Conservation (phyloP, 2,888 invertebrate species). For the Nebria brevicollis region DNA sequence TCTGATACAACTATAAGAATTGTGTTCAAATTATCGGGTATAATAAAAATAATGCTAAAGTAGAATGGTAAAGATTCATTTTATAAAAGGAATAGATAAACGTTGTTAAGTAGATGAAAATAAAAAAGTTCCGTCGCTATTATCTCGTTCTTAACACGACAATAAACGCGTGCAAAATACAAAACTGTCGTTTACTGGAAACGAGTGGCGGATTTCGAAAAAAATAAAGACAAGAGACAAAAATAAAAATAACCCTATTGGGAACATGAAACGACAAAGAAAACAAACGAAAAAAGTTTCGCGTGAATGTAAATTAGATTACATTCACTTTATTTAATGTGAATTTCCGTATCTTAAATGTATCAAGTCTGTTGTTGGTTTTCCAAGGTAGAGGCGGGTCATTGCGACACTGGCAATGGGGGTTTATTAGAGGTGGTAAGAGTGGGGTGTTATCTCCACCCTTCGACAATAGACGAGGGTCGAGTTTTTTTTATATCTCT, state of each 20-base stretch:
- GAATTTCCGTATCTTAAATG: slow-evolving; percentile 40
- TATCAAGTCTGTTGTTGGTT: slow-evolving; percentile 19
- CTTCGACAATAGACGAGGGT: slow-evolving; percentile 24
- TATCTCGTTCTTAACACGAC: slow-evolving; percentile 25
- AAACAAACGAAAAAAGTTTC: slow-evolving; percentile 37
- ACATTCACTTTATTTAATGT: slow-evolving; percentile 40
- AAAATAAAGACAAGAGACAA: slow-evolving; percentile 10
- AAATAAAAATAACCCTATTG: slow-evolving; percentile 42
- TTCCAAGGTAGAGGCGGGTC: neutral
- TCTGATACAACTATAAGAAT: no score
- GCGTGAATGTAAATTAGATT: slow-evolving; percentile 43
- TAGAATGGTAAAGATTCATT: neutral
- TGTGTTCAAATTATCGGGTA: no score
- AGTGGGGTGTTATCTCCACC: slow-evolving; percentile 1
- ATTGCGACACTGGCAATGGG: neutral
- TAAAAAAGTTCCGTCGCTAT: slow-evolving; percentile 31
- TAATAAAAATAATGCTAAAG: neutral
- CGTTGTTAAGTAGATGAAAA: slow-evolving; percentile 25
- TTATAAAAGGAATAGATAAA: neutral
- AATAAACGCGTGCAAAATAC: slow-evolving; percentile 42
- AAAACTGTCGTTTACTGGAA: slow-evolving; percentile 24
- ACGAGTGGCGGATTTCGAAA: slow-evolving; percentile 21
- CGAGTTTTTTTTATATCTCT: slow-evolving; percentile 40
- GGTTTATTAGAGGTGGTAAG: neutral
- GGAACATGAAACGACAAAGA: slow-evolving; percentile 6